Evolutionary conservation across 2,797 vertebrate species (phyloP).

Genomic region (Pipistrellus pygmaeus): DNA sequence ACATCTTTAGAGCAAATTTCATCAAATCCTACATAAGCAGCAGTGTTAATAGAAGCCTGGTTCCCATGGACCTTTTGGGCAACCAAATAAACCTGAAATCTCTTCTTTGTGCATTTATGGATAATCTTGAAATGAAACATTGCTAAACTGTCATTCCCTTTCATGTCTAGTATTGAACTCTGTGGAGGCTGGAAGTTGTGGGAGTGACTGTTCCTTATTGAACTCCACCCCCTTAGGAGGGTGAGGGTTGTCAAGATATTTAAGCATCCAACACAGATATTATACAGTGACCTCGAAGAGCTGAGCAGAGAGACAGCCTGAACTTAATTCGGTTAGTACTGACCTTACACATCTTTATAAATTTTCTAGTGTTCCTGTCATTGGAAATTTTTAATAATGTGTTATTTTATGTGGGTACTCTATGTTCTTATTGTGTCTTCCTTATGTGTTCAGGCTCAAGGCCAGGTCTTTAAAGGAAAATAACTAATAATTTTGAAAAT

Average conservation of each 20-base stretch:
- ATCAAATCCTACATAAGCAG: background rate
- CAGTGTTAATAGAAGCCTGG: background rate
- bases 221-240: rapidly evolving
- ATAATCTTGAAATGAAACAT: background rate
- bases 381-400: background rate
- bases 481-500: background rate
- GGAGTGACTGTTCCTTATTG: background rate
- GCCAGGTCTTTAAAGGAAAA: slow-evolving; percentile 1
- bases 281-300: background rate
- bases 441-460: background rate
- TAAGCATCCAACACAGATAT: background rate
- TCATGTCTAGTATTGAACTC: background rate
- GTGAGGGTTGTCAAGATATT: background rate
- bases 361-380: background rate
- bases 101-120: background rate
- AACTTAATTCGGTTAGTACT: slow-evolving; percentile 11
- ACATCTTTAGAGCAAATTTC: background rate
- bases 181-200: background rate
- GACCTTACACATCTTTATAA: background rate
- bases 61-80: background rate
- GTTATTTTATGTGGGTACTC: background rate
- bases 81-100: background rate
- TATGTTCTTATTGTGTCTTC: background rate
- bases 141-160: background rate
- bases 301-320: background rate